Evolutionary conservation across 1,140 invertebrate species (phyloP).

Genomic region (Elysia chlorotica): DNA sequence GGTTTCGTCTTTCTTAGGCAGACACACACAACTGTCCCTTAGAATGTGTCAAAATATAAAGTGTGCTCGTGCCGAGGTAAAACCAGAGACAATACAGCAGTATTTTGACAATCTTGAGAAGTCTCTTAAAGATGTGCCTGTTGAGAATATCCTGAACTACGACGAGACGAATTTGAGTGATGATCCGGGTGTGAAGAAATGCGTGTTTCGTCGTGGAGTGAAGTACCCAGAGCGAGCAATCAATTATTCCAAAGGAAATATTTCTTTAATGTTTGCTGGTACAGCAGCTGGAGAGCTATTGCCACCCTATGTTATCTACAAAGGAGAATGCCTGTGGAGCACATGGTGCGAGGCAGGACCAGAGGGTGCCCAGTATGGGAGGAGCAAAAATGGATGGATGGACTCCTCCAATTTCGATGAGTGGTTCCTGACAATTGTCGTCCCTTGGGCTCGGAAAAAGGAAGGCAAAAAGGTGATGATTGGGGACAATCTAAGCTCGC

Average conservation of each 20-base stretch:
- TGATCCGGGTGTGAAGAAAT: conserved; percentile 56
- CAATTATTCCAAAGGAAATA: conserved; percentile 46
- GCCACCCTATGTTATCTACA: conserved; percentile 58
- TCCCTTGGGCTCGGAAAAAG: conserved; percentile 39
- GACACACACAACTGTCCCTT: not conserved
- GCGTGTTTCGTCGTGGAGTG: conserved; percentile 46
- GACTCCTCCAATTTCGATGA: conserved; percentile 50
- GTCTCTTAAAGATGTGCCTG: conserved; percentile 7
- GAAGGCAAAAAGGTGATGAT: conserved; percentile 55
- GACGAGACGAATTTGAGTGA: conserved; percentile 62
- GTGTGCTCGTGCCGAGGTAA: not conserved
- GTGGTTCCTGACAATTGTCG: conserved; percentile 41
- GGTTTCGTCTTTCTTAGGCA: not conserved
- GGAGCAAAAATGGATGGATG: conserved; percentile 56
- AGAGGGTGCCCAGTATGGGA: conserved; percentile 40
- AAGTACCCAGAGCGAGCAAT: conserved; percentile 57
- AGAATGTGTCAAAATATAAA: conserved; percentile 17
- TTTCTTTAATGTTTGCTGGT: conserved; percentile 19
- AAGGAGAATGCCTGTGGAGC: conserved; percentile 45
- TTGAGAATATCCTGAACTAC: conserved; percentile 34
- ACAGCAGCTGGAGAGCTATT: conserved; percentile 42
- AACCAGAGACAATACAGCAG: not conserved
- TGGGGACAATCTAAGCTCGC: conserved; percentile 61
- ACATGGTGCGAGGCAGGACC: conserved; percentile 51
- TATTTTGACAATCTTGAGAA: conserved; percentile 9